phyloP scores from a whole-genome alignment of 37 sponge, comb jelly and placozoan species.

The Petrosia ficiformis region DNA sequence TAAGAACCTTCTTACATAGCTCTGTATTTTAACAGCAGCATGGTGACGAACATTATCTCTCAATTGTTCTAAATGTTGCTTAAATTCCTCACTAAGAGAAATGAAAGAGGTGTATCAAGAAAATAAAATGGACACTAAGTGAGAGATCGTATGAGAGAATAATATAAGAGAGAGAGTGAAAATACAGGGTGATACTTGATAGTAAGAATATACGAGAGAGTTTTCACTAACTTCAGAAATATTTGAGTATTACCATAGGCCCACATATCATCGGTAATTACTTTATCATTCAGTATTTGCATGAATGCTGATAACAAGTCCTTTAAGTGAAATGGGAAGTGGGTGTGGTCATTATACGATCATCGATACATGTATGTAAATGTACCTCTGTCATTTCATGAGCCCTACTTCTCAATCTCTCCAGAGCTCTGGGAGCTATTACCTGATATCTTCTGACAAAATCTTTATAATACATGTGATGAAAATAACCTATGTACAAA shows the following conservation, averaged over 20 bases:
- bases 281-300: conserved; percentile 4
- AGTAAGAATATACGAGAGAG: no score
- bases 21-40: conserved; percentile 59
- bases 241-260: conserved; percentile 55
- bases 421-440: conserved; percentile 4
- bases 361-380: neutral
- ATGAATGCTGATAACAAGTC: conserved; percentile 25
- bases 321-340: neutral
- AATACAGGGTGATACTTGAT: no score
- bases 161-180: no score
- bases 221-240: conserved; percentile 42
- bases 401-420: neutral
- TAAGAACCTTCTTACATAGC: conserved; percentile 43
- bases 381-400: conserved; percentile 21
- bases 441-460: conserved; percentile 26
- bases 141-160: no score
- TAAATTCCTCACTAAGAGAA: conserved; percentile 49
- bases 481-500: conserved; percentile 28
- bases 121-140: no score
- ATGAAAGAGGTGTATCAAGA: no score
- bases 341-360: neutral
- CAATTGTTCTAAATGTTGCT: conserved; percentile 25
- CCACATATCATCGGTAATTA: conserved; percentile 46
- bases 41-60: conserved; percentile 3
- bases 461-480: conserved; percentile 24